These are phyloP conservation scores for Somateria mollissima DNA, from an alignment of 2,797 vertebrate species.

Conservation along the genomic window DNA sequence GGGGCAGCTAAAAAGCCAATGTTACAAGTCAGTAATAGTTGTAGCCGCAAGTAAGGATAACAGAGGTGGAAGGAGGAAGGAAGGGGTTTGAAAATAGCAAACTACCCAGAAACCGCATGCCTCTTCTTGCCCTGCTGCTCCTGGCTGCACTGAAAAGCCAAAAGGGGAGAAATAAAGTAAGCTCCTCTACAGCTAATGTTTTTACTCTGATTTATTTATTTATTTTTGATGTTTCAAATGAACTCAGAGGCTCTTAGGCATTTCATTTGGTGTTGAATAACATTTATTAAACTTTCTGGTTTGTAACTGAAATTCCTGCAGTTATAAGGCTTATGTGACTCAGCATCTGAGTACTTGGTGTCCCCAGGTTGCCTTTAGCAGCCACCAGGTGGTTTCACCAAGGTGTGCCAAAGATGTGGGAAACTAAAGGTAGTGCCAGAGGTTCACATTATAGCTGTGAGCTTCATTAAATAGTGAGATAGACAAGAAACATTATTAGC, in stretches of 20 bases:
- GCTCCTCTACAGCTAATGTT: fast-evolving
- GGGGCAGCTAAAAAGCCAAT: neutral
- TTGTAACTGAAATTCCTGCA: neutral
- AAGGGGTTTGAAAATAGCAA: neutral
- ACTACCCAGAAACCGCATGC: neutral
- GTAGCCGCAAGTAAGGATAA: neutral
- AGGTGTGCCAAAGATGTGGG: neutral
- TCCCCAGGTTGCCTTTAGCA: neutral
- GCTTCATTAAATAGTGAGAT: neutral
- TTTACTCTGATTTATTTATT: neutral
- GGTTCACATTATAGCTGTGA: neutral
- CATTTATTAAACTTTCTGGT: neutral
- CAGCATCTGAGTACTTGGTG: neutral
- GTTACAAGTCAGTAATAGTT: neutral
- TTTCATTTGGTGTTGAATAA: neutral
- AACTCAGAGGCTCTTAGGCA: neutral
- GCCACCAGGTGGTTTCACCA: neutral
- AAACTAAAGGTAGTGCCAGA: neutral
- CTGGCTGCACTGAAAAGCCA: neutral
- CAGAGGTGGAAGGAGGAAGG: neutral
- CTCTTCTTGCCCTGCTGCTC: neutral
- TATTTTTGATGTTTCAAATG: neutral
- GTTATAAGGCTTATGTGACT: neutral
- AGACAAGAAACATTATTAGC: neutral
- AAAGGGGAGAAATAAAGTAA: neutral